These are phyloP conservation scores for Sus cebifrons DNA, from an alignment of 2,797 vertebrate species.

Conservation along the genomic window DNA sequence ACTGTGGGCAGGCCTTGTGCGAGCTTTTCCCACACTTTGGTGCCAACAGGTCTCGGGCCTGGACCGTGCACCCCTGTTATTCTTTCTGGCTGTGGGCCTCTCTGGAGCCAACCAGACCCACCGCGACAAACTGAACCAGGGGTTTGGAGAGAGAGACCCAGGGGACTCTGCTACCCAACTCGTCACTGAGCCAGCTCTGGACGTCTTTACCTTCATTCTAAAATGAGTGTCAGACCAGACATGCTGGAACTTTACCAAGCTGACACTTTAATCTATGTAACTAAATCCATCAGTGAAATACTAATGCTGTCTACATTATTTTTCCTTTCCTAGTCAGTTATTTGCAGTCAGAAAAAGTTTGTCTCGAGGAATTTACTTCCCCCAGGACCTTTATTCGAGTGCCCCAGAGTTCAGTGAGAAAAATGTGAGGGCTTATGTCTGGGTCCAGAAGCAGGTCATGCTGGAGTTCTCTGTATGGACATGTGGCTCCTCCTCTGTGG, in stretches of 20 bases:
- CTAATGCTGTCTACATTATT: conserved; percentile 69
- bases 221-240: conserved; percentile 74
- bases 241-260: conserved; percentile 79
- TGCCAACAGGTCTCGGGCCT: conserved; percentile 82
- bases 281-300: conserved; percentile 83
- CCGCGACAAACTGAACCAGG: conserved; percentile 61
- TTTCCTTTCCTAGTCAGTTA: conserved; percentile 79
- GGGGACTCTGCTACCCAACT: conserved; percentile 63
- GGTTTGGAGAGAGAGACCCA: conserved; percentile 69
- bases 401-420: conserved; percentile 44
- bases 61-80: conserved; percentile 75
- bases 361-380: conserved; percentile 79
- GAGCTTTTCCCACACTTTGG: conserved; percentile 85
- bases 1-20: conserved; percentile 80
- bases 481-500: not conserved
- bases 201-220: conserved; percentile 77
- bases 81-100: conserved; percentile 79
- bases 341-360: conserved; percentile 78
- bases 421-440: not conserved
- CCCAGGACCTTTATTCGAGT: conserved; percentile 64
- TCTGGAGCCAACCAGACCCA: conserved; percentile 74
- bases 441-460: not conserved
- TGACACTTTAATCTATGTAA: conserved; percentile 85
- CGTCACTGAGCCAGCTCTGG: conserved; percentile 69
- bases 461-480: not conserved